Base-by-base conservation (phyloP, 1,140 invertebrate genomes). In the Achroia grisella region DNA sequence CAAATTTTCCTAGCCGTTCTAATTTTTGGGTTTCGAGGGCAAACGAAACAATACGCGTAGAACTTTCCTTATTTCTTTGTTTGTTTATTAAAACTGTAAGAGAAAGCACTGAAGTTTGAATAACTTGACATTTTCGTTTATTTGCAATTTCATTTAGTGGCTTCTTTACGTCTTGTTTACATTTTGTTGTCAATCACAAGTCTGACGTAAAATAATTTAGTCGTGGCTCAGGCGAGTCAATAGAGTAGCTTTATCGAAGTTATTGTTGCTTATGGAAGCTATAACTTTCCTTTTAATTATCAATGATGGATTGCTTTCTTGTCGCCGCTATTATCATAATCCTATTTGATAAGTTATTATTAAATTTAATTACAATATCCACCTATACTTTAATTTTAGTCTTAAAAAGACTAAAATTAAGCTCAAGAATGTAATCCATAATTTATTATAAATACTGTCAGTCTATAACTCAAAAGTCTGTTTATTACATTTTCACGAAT, bases 51-150 rank as follows among this genome's bases (percentile, higher is more conserved):
- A 59, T 65, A 60, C 49, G 47, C 42, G 44, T 28, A 43, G 71
- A 74, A 77, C 63, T 77, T 80, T 70, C 56, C 52, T 62, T 69
- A 68, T 71, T 75, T 65, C 55, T 67, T 73, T 67, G 61, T 67
- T 76, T 76, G 63, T 77, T 75, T 75, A 74, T 74, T 74, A 72
- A 79, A 71, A 64, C 52, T 53, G 42, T 50, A 54, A 63, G 54
- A 5, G 49, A 58, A 70, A 76, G 59, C 62, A 58, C 54, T 68
- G 58, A 69, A 78, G 63, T 74, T 78, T 58, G 65, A 34, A 51
- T 44, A 64, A 59, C 49, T 61, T 57, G 56, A 62, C 60, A 54
- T 64, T 71, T 68, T 61, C 66, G 61, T 76, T 75, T 77, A 75
- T 73, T 71, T 64, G 61, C 67, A 71, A 71, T 75, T 77, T 77